phyloP scores from a whole-genome alignment of 2,888 invertebrate genomes.

The Tachina lurida region DNA sequence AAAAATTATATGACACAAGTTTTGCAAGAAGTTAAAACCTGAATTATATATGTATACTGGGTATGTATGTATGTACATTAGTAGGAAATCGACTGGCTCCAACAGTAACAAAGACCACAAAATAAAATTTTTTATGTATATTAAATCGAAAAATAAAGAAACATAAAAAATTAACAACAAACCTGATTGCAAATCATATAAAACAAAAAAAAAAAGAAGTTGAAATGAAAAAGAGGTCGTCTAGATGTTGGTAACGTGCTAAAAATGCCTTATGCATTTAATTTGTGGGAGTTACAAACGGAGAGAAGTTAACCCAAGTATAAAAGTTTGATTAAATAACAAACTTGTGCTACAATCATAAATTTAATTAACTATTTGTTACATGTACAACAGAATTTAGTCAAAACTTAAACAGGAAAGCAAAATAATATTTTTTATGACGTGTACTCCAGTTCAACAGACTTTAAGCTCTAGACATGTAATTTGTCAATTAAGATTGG shows the following conservation, averaged over 20 bases:
- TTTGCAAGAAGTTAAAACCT: constrained; percentile 66
- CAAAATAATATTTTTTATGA: too few relatives aligned
- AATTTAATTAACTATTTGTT: too few relatives aligned
- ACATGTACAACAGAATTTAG: too few relatives aligned
- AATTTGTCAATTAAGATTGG: too few relatives aligned
- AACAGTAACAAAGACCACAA: constrained; percentile 15
- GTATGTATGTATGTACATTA: background rate
- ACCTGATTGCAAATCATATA: constrained; percentile 22
- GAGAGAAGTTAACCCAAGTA: constrained; percentile 1
- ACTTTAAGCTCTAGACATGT: too few relatives aligned
- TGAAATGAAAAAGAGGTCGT: constrained; percentile 15
- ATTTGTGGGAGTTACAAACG: constrained; percentile 38
- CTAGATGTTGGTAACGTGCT: constrained; percentile 28
- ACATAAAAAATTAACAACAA: constrained; percentile 6
- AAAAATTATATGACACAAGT: constrained; percentile 53
- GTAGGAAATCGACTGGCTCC: constrained; percentile 38
- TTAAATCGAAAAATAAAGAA: constrained; percentile 8
- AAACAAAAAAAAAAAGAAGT: background rate
- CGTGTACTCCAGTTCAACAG: too few relatives aligned
- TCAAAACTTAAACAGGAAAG: too few relatives aligned
- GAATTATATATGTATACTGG: constrained; percentile 33
- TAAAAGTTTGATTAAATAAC: background rate
- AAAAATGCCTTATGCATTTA: constrained; percentile 19
- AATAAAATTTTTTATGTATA: background rate
- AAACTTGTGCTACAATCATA: background rate